These are phyloP conservation scores for Lepidostoma basale DNA, from an alignment of 1,140 invertebrate genomes.

Conservation along the genomic window DNA sequence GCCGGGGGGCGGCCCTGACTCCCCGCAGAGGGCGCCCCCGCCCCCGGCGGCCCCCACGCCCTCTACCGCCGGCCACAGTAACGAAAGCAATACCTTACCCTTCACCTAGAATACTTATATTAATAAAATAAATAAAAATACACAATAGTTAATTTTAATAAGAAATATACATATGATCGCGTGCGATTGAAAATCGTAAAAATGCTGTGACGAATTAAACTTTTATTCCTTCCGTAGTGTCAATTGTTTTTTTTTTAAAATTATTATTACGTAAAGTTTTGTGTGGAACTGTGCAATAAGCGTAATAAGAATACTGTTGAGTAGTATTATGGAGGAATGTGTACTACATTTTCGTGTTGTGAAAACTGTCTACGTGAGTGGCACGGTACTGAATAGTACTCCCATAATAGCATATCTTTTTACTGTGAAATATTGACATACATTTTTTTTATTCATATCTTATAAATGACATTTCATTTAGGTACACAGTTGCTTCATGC, in stretches of 20 bases:
- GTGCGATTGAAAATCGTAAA: not conserved
- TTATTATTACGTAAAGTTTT: too few species aligned
- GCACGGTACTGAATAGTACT: too few species aligned
- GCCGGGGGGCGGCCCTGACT: not conserved
- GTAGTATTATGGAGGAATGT: not conserved
- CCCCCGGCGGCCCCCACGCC: not conserved
- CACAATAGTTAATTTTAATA: constrained; percentile 23
- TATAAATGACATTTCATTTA: too few species aligned
- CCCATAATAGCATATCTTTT: too few species aligned
- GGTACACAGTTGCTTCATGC: too few species aligned
- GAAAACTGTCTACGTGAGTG: too few species aligned
- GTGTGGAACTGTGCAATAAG: constrained; percentile 1
- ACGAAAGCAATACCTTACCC: constrained; percentile 18
- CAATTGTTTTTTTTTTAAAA: not conserved
- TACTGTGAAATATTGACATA: too few species aligned
- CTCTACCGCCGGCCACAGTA: not conserved
- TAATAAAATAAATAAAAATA: constrained; percentile 1
- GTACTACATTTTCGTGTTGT: not conserved
- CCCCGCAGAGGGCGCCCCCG: not conserved
- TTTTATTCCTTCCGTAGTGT: constrained; percentile 15
- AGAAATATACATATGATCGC: constrained; percentile 14
- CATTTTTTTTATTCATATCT: too few species aligned
- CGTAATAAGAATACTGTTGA: too few species aligned
- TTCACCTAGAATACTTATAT: constrained; percentile 14
- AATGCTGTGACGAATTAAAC: constrained; percentile 13